phyloP scores from a whole-genome alignment of 2,888 invertebrate genomes.

The Apocheima hispidaria region DNA sequence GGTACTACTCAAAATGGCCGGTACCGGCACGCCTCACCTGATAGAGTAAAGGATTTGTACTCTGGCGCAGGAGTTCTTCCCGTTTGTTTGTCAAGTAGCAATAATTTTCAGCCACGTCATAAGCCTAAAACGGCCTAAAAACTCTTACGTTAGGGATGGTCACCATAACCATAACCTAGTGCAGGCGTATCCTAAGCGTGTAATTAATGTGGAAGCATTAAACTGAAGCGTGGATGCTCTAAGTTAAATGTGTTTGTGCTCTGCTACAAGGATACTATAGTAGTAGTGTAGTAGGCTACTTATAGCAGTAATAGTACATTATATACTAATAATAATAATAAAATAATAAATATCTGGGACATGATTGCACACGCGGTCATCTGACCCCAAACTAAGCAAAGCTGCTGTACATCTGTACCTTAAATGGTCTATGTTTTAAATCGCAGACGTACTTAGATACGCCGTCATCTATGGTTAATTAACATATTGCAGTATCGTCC shows the following conservation, averaged over 20 bases:
- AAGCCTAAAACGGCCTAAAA: no score
- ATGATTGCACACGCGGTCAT: no score
- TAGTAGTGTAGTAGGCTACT: background rate
- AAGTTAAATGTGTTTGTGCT: slow-evolving; percentile 8
- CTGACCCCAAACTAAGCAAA: background rate
- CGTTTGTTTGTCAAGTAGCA: no score
- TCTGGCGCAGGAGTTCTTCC: no score
- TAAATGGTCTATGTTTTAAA: slow-evolving; percentile 14
- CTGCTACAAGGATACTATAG: background rate
- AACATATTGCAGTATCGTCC: slow-evolving; percentile 47
- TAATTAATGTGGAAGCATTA: slow-evolving; percentile 21
- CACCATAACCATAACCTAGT: no score
- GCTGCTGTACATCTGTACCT: background rate
- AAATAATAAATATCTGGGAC: no score
- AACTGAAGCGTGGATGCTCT: slow-evolving; percentile 20
- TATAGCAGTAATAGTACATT: background rate
- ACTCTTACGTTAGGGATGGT: no score
- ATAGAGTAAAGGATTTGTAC: no score
- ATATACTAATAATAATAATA: no score
- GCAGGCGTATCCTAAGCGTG: slow-evolving; percentile 13
- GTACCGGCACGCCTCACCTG: no score
- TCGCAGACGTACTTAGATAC: slow-evolving; percentile 44
- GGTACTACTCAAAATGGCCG: no score
- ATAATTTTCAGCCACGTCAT: no score
- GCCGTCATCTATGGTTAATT: slow-evolving; percentile 48